Percentiles rank a stretch among this genome's conserved stretches.
phyloP scores from a whole-genome alignment of 2,113 vertebrate species.

The Zapornia atra region DNA sequence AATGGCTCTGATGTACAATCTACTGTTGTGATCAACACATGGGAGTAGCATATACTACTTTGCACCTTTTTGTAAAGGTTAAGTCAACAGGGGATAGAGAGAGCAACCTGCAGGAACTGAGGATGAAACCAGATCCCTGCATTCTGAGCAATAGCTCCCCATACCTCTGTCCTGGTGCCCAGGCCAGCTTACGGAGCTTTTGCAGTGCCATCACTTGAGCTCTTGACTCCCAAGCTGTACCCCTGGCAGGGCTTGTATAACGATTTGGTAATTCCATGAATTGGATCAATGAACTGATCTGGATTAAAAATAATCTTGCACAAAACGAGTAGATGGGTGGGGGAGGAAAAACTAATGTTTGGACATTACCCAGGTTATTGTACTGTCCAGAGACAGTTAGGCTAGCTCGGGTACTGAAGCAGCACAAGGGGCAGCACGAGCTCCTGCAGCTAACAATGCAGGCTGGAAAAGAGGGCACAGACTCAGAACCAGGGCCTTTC shows the following conservation, averaged over 20 bases:
- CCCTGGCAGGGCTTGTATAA: background rate
- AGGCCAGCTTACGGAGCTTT: background rate
- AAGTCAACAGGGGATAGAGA: background rate
- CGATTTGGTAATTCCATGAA: background rate
- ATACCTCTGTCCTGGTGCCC: background rate
- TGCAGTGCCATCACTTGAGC: background rate
- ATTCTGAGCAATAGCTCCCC: background rate
- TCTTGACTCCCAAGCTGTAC: background rate
- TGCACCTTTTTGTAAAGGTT: background rate
- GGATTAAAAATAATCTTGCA: slow-evolving; percentile 1
- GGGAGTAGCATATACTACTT: background rate
- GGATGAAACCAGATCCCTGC: background rate
- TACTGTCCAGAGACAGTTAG: background rate
- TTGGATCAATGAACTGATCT: background rate
- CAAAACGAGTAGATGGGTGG: background rate
- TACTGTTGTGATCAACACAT: background rate
- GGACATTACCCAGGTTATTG: background rate
- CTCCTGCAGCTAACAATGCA: background rate
- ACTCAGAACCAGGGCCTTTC: background rate
- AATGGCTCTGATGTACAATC: background rate
- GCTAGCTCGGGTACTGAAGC: background rate
- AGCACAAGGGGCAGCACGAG: background rate
- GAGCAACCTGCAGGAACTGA: background rate
- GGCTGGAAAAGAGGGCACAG: background rate
- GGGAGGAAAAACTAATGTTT: background rate